These are phyloP conservation scores for Platycheirus rosarum DNA, from an alignment of 2,888 invertebrate species.

Conservation along the genomic window DNA sequence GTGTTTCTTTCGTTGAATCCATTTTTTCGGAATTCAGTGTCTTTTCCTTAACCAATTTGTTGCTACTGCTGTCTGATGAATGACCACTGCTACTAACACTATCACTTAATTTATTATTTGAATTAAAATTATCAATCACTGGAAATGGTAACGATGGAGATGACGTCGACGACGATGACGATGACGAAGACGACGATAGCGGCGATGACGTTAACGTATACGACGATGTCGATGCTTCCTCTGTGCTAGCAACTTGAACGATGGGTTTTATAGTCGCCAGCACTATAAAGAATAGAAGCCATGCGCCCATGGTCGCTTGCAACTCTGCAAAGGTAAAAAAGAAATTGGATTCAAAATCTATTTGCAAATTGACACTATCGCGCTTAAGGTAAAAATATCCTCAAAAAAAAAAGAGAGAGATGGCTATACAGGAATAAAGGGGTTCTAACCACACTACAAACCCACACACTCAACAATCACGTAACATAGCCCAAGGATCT, in stretches of 20 bases:
- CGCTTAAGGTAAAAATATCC: neutral
- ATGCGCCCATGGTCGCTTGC: constrained; percentile 83
- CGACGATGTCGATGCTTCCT: constrained; percentile 79
- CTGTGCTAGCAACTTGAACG: constrained; percentile 83
- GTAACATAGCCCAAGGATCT: constrained; percentile 19
- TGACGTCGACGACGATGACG: constrained; percentile 61
- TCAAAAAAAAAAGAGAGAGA: constrained; percentile 19
- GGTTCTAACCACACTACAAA: constrained; percentile 48
- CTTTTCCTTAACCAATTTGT: constrained; percentile 64
- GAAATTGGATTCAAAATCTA: constrained; percentile 33
- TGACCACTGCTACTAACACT: constrained; percentile 68
- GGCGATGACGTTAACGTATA: constrained; percentile 70
- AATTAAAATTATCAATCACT: constrained; percentile 74
- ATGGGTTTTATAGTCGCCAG: constrained; percentile 83
- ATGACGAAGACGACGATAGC: constrained; percentile 67
- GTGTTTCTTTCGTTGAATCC: constrained; percentile 48
- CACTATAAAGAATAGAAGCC: constrained; percentile 83
- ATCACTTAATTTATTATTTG: constrained; percentile 74
- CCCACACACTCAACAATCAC: constrained; percentile 46
- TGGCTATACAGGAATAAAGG: constrained; percentile 21
- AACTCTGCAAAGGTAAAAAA: constrained; percentile 81
- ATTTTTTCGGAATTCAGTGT: constrained; percentile 60
- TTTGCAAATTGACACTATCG: constrained; percentile 10
- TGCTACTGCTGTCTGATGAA: constrained; percentile 45
- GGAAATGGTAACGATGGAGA: constrained; percentile 68